phyloP scores from a whole-genome alignment of 1,140 invertebrate species.

The Maconellicoccus hirsutus region DNA sequence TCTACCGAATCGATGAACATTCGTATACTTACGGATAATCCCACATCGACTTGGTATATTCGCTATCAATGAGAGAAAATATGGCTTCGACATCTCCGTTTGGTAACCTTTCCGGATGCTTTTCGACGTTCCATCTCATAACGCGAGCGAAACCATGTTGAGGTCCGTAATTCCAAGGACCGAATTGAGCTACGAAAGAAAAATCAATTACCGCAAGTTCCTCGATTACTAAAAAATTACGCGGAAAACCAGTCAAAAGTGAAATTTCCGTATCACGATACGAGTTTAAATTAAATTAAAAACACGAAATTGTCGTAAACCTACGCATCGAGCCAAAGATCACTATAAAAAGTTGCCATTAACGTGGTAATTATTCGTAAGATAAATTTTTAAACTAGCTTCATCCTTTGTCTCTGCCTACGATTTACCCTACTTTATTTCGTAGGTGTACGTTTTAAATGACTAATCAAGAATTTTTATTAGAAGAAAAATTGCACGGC shows the following conservation, averaged over 20 bases:
- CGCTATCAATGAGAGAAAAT: slow-evolving; percentile 82
- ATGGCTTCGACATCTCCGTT: slow-evolving; percentile 84
- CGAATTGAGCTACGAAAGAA: slow-evolving; percentile 70
- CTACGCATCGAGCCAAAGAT: background rate
- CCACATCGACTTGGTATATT: slow-evolving; percentile 88
- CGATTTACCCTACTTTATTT: background rate
- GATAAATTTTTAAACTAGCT: slow-evolving; percentile 5
- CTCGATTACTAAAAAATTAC: background rate
- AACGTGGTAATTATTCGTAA: slow-evolving; percentile 8
- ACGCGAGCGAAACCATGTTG: slow-evolving; percentile 90
- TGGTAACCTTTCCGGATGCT: slow-evolving; percentile 66
- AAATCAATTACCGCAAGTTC: background rate
- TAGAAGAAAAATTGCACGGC: background rate
- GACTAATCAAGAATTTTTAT: background rate
- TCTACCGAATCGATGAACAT: too few species aligned
- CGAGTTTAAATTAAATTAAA: background rate
- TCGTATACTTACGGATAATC: slow-evolving; percentile 69
- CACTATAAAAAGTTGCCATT: background rate
- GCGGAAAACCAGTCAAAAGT: too few species aligned
- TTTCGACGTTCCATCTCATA: slow-evolving; percentile 78
- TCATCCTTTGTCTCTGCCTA: slow-evolving; percentile 3
- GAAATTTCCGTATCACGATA: too few species aligned
- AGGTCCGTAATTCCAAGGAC: slow-evolving; percentile 80
- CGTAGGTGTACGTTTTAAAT: background rate
- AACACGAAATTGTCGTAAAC: background rate